Percentiles rank a stretch among this genome's conserved stretches.
phyloP scores from a whole-genome alignment of 37 sponge, comb jelly and placozoan species.

The Ephydatia muelleri region DNA sequence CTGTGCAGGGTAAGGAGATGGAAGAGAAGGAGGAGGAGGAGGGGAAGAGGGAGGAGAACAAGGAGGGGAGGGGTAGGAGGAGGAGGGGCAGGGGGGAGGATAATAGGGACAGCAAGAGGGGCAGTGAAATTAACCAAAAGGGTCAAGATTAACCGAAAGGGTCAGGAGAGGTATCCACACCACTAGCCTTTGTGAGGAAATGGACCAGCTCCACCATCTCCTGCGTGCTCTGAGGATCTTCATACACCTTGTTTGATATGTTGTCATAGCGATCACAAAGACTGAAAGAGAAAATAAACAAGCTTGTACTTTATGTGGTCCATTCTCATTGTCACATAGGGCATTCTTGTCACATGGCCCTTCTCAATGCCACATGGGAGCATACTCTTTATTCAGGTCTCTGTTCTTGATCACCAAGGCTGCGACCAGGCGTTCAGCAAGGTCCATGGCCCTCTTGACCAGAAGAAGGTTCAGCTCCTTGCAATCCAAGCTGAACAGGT shows the following conservation, averaged over 20 bases:
- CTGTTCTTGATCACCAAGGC: slow-evolving; percentile 77
- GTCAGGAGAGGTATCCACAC: slow-evolving; percentile 14
- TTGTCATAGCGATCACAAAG: slow-evolving; percentile 87
- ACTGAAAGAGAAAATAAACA: slow-evolving; percentile 12
- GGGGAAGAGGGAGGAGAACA: background rate
- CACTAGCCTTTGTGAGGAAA: slow-evolving; percentile 78
- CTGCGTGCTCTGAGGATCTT: slow-evolving; percentile 81
- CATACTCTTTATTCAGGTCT: slow-evolving; percentile 81
- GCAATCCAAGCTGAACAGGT: slow-evolving; percentile 76
- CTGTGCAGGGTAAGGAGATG: slow-evolving; percentile 4
- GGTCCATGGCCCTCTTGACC: slow-evolving; percentile 26
- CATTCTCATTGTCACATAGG: background rate
- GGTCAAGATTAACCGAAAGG: slow-evolving; percentile 10
- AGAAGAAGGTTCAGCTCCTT: slow-evolving; percentile 71
- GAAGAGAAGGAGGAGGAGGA: background rate
- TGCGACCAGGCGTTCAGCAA: slow-evolving; percentile 48
- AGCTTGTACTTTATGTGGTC: background rate
- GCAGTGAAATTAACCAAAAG: background rate
- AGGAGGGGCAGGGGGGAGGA: background rate
- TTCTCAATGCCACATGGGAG: no score
- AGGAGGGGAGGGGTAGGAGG: background rate
- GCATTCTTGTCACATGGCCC: no score
- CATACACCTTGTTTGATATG: slow-evolving; percentile 80
- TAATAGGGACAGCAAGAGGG: background rate
- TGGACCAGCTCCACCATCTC: slow-evolving; percentile 78